Percentiles rank a stretch among this genome's conserved stretches.
Evolutionary conservation across 35 echinoderm and acorn worm genomes (phyloP).

Genomic region (Holothuria glaberrima): DNA sequence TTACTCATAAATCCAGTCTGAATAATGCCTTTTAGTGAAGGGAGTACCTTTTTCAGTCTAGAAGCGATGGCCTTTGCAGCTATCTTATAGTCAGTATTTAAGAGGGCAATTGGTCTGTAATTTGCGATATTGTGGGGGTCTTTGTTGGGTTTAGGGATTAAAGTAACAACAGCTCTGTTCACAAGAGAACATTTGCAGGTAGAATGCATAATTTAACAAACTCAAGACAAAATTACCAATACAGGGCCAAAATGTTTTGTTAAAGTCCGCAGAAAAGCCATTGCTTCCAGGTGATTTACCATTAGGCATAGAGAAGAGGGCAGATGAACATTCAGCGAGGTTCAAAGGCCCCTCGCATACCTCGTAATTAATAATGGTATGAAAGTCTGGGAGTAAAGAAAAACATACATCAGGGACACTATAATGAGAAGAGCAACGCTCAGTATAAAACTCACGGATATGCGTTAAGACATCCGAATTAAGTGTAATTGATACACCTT

Average conservation of each 20-base stretch:
- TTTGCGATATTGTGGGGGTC: neutral
- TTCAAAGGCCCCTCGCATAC: too few relatives aligned
- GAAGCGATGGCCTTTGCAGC: constrained; percentile 1
- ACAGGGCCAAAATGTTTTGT: neutral
- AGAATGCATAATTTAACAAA: neutral
- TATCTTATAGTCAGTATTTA: constrained; percentile 34
- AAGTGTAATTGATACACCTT: too few relatives aligned
- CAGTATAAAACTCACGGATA: too few relatives aligned
- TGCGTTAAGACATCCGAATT: too few relatives aligned
- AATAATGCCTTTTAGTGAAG: neutral
- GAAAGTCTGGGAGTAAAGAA: too few relatives aligned
- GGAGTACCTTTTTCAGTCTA: constrained; percentile 10
- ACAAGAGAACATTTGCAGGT: neutral
- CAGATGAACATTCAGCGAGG: neutral
- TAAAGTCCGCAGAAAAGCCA: neutral
- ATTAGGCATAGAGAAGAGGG: neutral
- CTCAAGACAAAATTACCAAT: neutral
- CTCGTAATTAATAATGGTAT: too few relatives aligned
- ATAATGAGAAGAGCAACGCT: neutral
- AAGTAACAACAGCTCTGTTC: neutral
- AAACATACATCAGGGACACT: neutral
- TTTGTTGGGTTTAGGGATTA: constrained; percentile 24
- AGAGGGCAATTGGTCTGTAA: neutral
- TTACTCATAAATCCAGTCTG: neutral
- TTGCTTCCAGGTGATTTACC: constrained; percentile 9